phyloP scores from a whole-genome alignment of 2,113 vertebrate species.

The Pholis gunnellus region DNA sequence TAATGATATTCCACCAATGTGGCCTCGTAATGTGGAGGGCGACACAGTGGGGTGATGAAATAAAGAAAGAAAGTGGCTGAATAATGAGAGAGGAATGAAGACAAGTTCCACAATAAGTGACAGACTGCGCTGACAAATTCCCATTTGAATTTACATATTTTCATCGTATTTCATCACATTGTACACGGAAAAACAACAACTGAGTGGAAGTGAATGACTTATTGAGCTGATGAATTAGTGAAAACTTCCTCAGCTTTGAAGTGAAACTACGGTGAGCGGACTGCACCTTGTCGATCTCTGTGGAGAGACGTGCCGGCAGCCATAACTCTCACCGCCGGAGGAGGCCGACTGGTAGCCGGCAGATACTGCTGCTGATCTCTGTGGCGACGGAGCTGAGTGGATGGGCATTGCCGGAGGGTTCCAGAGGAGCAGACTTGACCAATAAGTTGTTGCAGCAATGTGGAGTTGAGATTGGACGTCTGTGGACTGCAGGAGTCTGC shows the following conservation, averaged over 20 bases:
- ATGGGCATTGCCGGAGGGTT: conserved; percentile 29
- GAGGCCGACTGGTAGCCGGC: conserved; percentile 33
- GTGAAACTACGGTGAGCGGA: conserved; percentile 7
- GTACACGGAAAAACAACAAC: conserved; percentile 25
- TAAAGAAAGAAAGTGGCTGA: conserved; percentile 34
- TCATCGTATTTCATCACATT: conserved; percentile 52
- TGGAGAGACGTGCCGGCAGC: conserved; percentile 31
- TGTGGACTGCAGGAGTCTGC: conserved; percentile 11
- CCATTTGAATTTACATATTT: conserved; percentile 56
- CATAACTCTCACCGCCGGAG: conserved; percentile 35
- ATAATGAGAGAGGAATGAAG: conserved; percentile 54
- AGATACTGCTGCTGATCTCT: conserved; percentile 56
- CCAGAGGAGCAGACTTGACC: conserved; percentile 52
- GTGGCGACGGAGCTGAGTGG: conserved; percentile 31
- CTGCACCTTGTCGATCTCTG: conserved; percentile 37
- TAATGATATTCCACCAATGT: conserved; percentile 40
- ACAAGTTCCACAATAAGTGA: conserved; percentile 45
- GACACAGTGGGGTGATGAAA: conserved; percentile 38
- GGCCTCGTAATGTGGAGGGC: neutral
- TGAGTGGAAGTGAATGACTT: conserved; percentile 33
- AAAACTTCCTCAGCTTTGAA: conserved; percentile 28
- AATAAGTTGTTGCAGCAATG: conserved; percentile 69
- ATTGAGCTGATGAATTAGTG: conserved; percentile 47
- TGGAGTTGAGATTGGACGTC: conserved; percentile 44
- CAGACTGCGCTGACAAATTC: conserved; percentile 47